Percentiles rank a stretch among this genome's conserved stretches.
Conservation (phyloP, 1,140 invertebrate genomes). For the Zelostemma sp. region DNA sequence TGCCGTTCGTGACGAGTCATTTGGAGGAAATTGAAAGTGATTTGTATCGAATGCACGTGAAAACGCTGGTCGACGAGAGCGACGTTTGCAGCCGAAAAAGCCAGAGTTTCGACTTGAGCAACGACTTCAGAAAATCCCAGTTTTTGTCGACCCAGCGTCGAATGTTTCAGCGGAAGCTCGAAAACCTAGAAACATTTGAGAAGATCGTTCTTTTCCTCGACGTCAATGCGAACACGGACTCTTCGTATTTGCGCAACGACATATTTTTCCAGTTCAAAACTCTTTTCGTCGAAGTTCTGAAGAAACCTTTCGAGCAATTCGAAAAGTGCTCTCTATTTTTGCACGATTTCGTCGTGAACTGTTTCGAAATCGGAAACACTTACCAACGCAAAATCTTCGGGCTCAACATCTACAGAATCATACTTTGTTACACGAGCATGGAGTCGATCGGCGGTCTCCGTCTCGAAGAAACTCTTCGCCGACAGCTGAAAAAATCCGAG, state of each 20-base stretch:
- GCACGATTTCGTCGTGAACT: constrained; percentile 65
- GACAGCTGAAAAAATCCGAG: background rate
- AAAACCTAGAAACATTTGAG: background rate
- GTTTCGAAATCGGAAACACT: constrained; percentile 69
- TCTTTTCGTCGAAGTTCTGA: constrained; percentile 47
- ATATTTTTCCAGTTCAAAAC: constrained; percentile 53
- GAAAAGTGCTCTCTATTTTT: constrained; percentile 68
- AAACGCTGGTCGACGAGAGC: background rate
- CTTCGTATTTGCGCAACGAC: constrained; percentile 47
- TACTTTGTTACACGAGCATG: constrained; percentile 45
- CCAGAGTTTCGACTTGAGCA: background rate
- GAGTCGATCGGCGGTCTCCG: background rate
- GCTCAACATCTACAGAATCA: constrained; percentile 60
- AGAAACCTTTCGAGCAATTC: constrained; percentile 25
- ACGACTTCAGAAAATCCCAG: background rate
- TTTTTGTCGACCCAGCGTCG: background rate
- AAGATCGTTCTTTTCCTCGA: constrained; percentile 39
- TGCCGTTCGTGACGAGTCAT: background rate
- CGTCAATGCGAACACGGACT: constrained; percentile 51
- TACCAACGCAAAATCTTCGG: constrained; percentile 72
- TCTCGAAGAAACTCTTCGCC: background rate
- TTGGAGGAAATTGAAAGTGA: background rate
- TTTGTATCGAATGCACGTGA: background rate
- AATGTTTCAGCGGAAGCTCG: background rate
- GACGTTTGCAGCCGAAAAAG: background rate